These are phyloP conservation scores for Drosophila serrata DNA, from an alignment of 1,140 invertebrate species.

Conservation along the genomic window DNA sequence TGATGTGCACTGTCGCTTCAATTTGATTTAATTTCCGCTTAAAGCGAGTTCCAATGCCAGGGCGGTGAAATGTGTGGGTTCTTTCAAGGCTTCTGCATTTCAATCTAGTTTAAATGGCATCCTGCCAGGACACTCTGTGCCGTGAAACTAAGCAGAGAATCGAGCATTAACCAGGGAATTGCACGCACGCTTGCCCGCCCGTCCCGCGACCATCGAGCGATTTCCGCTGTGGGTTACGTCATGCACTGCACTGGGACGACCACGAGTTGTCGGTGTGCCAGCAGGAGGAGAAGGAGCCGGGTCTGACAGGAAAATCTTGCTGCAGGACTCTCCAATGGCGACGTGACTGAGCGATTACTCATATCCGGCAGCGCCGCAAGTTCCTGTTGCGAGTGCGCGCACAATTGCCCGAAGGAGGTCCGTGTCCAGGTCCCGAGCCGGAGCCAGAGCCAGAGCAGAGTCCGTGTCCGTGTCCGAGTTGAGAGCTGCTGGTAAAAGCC, in stretches of 20 bases:
- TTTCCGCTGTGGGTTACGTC: constrained; percentile 76
- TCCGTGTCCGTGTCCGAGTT: constrained; percentile 19
- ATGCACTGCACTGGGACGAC: constrained; percentile 52
- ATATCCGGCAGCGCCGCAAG: constrained; percentile 72
- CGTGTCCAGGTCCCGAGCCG: constrained; percentile 9
- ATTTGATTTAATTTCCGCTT: constrained; percentile 59
- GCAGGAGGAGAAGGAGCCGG: neutral
- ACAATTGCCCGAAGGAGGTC: constrained; percentile 60
- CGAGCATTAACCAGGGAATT: constrained; percentile 55
- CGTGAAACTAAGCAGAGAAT: constrained; percentile 28
- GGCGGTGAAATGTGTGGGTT: constrained; percentile 16
- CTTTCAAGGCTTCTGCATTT: constrained; percentile 47
- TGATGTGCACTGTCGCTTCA: constrained; percentile 37
- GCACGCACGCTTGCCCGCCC: constrained; percentile 42
- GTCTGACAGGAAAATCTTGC: constrained; percentile 60
- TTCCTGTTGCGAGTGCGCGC: constrained; percentile 74
- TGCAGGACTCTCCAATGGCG: constrained; percentile 51
- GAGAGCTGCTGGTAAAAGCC: constrained; percentile 10
- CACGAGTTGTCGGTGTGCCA: constrained; percentile 14
- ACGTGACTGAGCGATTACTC: constrained; percentile 81
- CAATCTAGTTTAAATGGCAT: constrained; percentile 62
- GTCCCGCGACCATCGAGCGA: constrained; percentile 62
- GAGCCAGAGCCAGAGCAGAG: neutral
- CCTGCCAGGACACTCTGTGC: constrained; percentile 14
- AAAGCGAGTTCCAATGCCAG: constrained; percentile 16